Evolutionary conservation across 92 coral and sea anemone species (phyloP), one percentile per base, ranked within the genome.

Genomic region (Virgularia gustaviana): DNA sequence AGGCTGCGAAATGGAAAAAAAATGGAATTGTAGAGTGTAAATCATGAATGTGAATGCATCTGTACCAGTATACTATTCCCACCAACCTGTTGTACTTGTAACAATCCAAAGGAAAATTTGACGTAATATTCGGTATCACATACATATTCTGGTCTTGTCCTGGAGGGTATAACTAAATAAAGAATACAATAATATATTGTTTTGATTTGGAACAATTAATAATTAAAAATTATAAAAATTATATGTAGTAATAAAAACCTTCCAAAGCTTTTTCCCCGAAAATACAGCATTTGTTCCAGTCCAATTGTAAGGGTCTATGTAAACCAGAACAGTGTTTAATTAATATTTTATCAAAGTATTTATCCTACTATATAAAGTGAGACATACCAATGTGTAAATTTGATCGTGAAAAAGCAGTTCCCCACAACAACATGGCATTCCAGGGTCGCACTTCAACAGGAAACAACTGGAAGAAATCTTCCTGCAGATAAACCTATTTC

Each of bases 351-450:
- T 55, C 6, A 33, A 5, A 7, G 20, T 19, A 3, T 7, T 13
- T 34, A 64, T 2, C n/a, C 9, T 45, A 6, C 18, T 0, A 25
- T 22, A 52, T 1, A 35, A 13, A 19, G 3, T n/a, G 56, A 36
- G 0, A 24, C 27, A n/a, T 23, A 90, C 96, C 96, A 49, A 90
- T 87, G 52, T 90, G 96, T 24, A 90, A 84, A 41, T 86, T 63
- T 22, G 96, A 90, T 47, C 96, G 85, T 34, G 96, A 90, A 63
- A 84, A 72, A 9, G 89, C 85, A 3, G 96, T 90, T 5, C 96
- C 96, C 96, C 96, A 90, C 2, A 90, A 81, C 29, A 90, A 77
- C 96, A 90, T 90, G 1, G 96, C 89, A 77, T 90, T 90, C 96
- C 96, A 90, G 0, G 96, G 96, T 15, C 88, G 83, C 6, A 90